phyloP scores from a whole-genome alignment of 2,888 invertebrate species.

The Heliconius cydno region DNA sequence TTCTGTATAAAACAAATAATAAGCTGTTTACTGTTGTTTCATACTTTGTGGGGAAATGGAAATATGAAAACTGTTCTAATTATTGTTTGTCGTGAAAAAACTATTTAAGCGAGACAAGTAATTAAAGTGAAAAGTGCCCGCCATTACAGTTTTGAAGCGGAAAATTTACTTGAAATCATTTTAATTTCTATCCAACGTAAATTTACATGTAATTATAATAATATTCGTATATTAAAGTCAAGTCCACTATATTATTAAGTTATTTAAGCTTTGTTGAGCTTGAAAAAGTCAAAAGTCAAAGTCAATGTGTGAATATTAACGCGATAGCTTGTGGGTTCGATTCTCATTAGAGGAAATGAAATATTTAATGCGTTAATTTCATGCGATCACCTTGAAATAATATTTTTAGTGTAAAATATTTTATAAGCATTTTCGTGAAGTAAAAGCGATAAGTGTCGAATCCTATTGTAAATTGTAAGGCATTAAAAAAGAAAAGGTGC shows the following conservation, averaged over 20 bases:
- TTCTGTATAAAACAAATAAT: background rate
- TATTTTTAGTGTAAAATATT: background rate
- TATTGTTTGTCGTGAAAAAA: conserved; percentile 20
- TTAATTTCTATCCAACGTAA: conserved; percentile 10
- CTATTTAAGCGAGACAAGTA: conserved; percentile 16
- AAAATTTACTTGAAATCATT: background rate
- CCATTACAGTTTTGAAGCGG: conserved; percentile 9
- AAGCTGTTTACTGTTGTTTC: background rate
- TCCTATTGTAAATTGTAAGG: conserved; percentile 15
- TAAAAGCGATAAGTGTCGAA: conserved; percentile 4
- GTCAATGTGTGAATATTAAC: no score
- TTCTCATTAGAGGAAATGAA: no score
- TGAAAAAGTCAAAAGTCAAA: no score
- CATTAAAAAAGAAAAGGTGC: conserved; percentile 23
- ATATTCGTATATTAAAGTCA: no score
- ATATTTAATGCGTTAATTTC: no score
- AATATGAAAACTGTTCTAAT: conserved; percentile 13
- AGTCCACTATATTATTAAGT: no score
- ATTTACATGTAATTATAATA: background rate
- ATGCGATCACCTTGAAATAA: background rate
- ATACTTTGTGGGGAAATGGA: conserved; percentile 5
- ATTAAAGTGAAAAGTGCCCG: conserved; percentile 6
- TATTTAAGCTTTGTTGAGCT: no score
- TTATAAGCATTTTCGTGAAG: background rate
- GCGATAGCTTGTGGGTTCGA: no score